phyloP scores from a whole-genome alignment of 2,888 invertebrate species.

The Drosophila gaucha region DNA sequence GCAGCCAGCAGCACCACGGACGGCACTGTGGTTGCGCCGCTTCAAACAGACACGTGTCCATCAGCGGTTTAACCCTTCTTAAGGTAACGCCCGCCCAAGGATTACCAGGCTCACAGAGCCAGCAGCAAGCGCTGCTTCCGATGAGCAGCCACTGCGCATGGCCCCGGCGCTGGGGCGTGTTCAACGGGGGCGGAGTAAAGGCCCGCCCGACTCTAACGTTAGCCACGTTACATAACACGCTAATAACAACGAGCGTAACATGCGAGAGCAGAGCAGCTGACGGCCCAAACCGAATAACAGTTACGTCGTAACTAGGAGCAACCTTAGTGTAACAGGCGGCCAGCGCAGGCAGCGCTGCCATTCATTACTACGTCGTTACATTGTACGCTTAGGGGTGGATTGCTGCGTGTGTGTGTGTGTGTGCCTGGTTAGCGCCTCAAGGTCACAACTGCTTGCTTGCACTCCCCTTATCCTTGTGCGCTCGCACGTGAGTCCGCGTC shows the following conservation, averaged over 20 bases:
- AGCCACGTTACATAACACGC: constrained; percentile 62
- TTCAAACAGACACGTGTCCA: constrained; percentile 84
- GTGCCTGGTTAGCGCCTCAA: constrained; percentile 49
- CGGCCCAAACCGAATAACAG: constrained; percentile 76
- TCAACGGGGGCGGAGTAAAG: constrained; percentile 71
- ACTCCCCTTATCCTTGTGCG: constrained; percentile 36
- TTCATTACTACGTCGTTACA: constrained; percentile 82
- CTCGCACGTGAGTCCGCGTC: constrained; percentile 16
- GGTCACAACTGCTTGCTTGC: constrained; percentile 44
- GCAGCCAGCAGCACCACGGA: constrained; percentile 34
- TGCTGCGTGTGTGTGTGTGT: background rate
- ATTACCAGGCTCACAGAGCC: constrained; percentile 81
- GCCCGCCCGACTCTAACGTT: constrained; percentile 63
- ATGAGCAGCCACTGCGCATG: constrained; percentile 55
- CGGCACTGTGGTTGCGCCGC: constrained; percentile 43
- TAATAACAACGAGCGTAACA: constrained; percentile 15
- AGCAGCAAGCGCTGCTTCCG: constrained; percentile 1
- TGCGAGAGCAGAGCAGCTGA: constrained; percentile 51
- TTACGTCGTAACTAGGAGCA: constrained; percentile 85
- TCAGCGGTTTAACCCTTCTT: constrained; percentile 85
- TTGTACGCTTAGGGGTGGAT: constrained; percentile 50
- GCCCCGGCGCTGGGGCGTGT: constrained; percentile 58
- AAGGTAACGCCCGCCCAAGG: constrained; percentile 85
- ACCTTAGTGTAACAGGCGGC: constrained; percentile 83
- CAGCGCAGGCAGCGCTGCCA: constrained; percentile 55